These are phyloP conservation scores for Hoplostethus atlanticus DNA, from an alignment of 2,797 vertebrate genomes.

Conservation along the genomic window DNA sequence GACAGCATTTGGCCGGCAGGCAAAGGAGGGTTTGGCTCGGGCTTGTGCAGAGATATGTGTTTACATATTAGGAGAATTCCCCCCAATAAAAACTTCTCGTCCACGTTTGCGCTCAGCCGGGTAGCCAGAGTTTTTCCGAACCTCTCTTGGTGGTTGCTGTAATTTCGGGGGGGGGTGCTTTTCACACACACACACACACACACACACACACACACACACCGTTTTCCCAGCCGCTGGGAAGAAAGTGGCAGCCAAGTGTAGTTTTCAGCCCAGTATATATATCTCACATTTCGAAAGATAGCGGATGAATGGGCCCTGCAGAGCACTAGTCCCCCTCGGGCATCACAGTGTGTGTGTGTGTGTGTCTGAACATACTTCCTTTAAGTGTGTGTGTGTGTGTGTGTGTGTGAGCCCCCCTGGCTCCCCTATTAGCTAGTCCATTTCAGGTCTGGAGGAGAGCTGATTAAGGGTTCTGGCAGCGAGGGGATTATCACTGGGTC, in stretches of 20 bases:
- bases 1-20: constrained; percentile 26
- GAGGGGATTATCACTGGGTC: constrained; percentile 70
- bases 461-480: constrained; percentile 74
- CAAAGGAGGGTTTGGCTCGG: not conserved
- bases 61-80: constrained; percentile 24
- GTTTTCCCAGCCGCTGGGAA: constrained; percentile 5
- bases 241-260: not conserved
- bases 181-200: constrained; percentile 1
- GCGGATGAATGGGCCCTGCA: constrained; percentile 18
- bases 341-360: constrained; percentile 9
- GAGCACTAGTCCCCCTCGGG: constrained; percentile 18
- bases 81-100: constrained; percentile 23
- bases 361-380: constrained; percentile 45
- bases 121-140: constrained; percentile 17
- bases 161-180: not conserved
- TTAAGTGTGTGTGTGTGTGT: constrained; percentile 21
- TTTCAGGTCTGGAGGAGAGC: constrained; percentile 55
- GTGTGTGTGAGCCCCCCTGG: constrained; percentile 14
- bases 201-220: not conserved
- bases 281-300: constrained; percentile 1
- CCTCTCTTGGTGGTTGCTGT: not conserved
- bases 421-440: constrained; percentile 29
- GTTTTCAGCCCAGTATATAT: constrained; percentile 2
- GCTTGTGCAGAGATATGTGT: constrained; percentile 4
- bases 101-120: constrained; percentile 19